Conservation (phyloP, 30 jellyfish, hydroid and myxozoan genomes). For the Aurelia aurita complex sp. Pacific region DNA sequence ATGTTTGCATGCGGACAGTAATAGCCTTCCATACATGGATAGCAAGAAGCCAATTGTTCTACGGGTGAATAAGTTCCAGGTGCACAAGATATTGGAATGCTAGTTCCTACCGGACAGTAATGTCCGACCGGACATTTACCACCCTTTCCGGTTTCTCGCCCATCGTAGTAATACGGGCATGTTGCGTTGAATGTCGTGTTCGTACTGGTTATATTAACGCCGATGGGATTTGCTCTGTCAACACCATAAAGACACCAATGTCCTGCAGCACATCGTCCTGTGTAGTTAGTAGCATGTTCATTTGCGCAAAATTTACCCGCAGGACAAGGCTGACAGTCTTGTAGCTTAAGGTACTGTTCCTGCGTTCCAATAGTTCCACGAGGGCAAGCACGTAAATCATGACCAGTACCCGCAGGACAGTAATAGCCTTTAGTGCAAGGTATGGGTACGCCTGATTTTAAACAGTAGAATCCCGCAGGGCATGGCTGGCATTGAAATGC, state of each 20-base stretch:
- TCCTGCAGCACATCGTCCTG: slow-evolving; percentile 91
- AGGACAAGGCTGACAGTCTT: slow-evolving; percentile 96
- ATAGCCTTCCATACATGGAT: slow-evolving; percentile 93
- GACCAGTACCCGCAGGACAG: slow-evolving; percentile 99
- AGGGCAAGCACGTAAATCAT: slow-evolving; percentile 92
- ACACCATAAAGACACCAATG: slow-evolving; percentile 94
- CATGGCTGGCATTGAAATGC: slow-evolving; percentile 91
- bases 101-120: slow-evolving; percentile 84
- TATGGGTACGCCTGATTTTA: slow-evolving; percentile 82
- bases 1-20: slow-evolving; percentile 88
- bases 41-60: slow-evolving; percentile 74
- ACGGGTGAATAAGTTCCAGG: slow-evolving; percentile 94
- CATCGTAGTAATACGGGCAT: slow-evolving; percentile 86
- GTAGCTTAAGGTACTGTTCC: slow-evolving; percentile 55
- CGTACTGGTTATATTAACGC: slow-evolving; percentile 56
- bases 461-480: slow-evolving; percentile 98
- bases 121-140: slow-evolving; percentile 97
- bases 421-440: slow-evolving; percentile 88
- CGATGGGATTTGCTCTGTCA: slow-evolving; percentile 93
- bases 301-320: slow-evolving; percentile 90
- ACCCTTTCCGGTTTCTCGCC: slow-evolving; percentile 93
- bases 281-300: slow-evolving; percentile 72
- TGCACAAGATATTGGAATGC: slow-evolving; percentile 77
- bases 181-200: slow-evolving; percentile 58
- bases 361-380: slow-evolving; percentile 96